Evolutionary conservation across 1,140 invertebrate genomes (phyloP).

Genomic region (Sycobia sp.): DNA sequence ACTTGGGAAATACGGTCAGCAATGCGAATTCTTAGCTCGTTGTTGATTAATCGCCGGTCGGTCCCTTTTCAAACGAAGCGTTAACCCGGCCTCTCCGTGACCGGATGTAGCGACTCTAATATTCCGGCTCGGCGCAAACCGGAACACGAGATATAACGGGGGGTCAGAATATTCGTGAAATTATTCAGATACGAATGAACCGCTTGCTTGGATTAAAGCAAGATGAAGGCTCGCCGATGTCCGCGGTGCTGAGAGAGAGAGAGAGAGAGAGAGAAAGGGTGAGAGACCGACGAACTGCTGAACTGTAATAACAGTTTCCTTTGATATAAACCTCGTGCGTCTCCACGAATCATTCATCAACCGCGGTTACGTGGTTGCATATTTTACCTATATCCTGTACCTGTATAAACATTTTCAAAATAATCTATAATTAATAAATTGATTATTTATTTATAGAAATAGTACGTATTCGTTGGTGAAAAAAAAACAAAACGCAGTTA

Average conservation of each 20-base stretch:
- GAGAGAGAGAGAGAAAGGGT: neutral
- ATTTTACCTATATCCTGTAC: no score
- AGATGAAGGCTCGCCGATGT: slow-evolving; percentile 40
- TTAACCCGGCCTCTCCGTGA: slow-evolving; percentile 39
- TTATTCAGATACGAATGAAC: slow-evolving; percentile 53
- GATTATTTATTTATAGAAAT: no score
- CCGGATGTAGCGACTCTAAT: slow-evolving; percentile 42
- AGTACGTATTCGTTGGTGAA: no score
- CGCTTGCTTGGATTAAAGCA: slow-evolving; percentile 53
- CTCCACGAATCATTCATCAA: no score
- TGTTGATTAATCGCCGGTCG: slow-evolving; percentile 21
- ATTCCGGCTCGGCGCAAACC: slow-evolving; percentile 57
- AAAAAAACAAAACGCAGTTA: no score
- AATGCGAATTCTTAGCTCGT: slow-evolving; percentile 1
- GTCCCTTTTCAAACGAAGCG: slow-evolving; percentile 25
- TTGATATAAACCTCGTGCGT: no score
- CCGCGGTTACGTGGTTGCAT: no score
- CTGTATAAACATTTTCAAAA: no score
- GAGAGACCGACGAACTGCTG: no score
- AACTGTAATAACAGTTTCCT: slow-evolving; percentile 11
- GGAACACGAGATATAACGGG: slow-evolving; percentile 46
- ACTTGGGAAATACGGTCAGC: slow-evolving; percentile 36
- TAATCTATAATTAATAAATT: no score
- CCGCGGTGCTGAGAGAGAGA: neutral
- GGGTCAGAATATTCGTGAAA: slow-evolving; percentile 49